Percentiles rank a stretch among this genome's conserved stretches.
These are phyloP conservation scores for Tridacna gigas DNA, from an alignment of 2,888 invertebrate genomes.

Conservation along the genomic window DNA sequence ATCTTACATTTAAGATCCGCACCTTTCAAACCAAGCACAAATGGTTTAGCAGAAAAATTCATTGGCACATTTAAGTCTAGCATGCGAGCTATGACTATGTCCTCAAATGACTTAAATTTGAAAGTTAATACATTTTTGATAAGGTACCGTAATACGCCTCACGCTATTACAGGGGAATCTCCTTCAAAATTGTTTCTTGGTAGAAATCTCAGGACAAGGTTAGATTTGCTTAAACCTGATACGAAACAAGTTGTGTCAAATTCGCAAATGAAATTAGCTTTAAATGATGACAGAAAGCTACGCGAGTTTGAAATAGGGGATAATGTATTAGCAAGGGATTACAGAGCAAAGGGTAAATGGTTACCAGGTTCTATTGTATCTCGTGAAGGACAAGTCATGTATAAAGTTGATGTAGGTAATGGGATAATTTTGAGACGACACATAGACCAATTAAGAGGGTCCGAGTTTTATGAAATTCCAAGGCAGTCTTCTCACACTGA, in stretches of 20 bases:
- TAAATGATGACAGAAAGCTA: conserved; percentile 5
- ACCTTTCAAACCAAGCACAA: conserved; percentile 53
- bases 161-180: too few relatives aligned
- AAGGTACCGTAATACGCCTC: too few relatives aligned
- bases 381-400: conserved; percentile 3
- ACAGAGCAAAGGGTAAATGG: neutral
- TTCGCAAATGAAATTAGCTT: conserved; percentile 18
- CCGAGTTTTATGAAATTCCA: neutral
- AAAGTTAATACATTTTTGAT: too few relatives aligned
- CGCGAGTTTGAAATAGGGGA: conserved; percentile 16
- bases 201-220: too few relatives aligned
- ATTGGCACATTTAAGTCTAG: conserved; percentile 59
- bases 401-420: conserved; percentile 5
- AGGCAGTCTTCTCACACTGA: neutral
- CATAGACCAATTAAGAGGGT: neutral
- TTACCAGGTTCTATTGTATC: neutral
- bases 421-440: neutral
- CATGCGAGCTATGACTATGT: conserved; percentile 39
- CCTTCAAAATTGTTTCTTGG: too few relatives aligned
- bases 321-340: neutral
- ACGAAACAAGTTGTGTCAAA: neutral
- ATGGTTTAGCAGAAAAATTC: conserved; percentile 61
- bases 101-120: conserved; percentile 38
- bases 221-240: conserved; percentile 9
- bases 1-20: conserved; percentile 57